These are phyloP conservation scores for Phacellophora camtschatica DNA, from an alignment of 30 jellyfish, hydroid and myxozoan species.

Conservation along the genomic window DNA sequence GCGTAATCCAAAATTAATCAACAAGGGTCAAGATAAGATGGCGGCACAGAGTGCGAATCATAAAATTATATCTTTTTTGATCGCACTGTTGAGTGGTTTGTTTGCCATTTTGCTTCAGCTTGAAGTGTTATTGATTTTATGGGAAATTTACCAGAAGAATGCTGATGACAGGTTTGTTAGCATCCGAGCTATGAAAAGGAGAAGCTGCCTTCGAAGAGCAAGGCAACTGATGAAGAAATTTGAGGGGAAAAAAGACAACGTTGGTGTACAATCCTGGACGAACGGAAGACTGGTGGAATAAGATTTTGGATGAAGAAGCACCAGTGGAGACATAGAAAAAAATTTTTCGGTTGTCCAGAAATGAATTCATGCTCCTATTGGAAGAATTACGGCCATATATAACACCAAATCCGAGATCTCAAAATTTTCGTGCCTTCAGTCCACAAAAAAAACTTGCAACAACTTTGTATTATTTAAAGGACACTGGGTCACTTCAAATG, in stretches of 20 bases:
- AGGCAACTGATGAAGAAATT: too few relatives aligned
- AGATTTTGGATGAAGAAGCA: not conserved
- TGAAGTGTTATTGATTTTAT: too few relatives aligned
- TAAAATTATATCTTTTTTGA: too few relatives aligned
- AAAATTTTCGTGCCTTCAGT: slow-evolving; percentile 16
- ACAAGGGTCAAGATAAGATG: too few relatives aligned
- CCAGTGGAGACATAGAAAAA: slow-evolving; percentile 6
- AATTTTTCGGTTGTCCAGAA: slow-evolving; percentile 10
- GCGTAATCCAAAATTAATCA: too few relatives aligned
- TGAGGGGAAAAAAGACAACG: slow-evolving; percentile 8
- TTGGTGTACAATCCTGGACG: slow-evolving; percentile 24
- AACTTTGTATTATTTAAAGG: slow-evolving; percentile 42
- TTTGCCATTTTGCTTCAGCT: too few relatives aligned
- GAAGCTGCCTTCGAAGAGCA: too few relatives aligned
- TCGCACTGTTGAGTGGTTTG: too few relatives aligned
- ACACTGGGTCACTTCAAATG: slow-evolving; percentile 42
- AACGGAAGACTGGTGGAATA: slow-evolving; percentile 32
- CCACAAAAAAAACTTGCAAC: slow-evolving; percentile 43
- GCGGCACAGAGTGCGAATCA: too few relatives aligned
- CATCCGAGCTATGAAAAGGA: too few relatives aligned
- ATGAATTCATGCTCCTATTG: not conserved
- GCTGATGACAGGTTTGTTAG: too few relatives aligned
- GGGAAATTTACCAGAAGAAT: too few relatives aligned
- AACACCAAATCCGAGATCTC: slow-evolving; percentile 44
- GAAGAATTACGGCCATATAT: slow-evolving; percentile 8